Percentiles rank a stretch among this genome's conserved stretches.
These are phyloP conservation scores for Acanthosoma haemorrhoidale DNA, from an alignment of 2,888 invertebrate species.

Conservation along the genomic window DNA sequence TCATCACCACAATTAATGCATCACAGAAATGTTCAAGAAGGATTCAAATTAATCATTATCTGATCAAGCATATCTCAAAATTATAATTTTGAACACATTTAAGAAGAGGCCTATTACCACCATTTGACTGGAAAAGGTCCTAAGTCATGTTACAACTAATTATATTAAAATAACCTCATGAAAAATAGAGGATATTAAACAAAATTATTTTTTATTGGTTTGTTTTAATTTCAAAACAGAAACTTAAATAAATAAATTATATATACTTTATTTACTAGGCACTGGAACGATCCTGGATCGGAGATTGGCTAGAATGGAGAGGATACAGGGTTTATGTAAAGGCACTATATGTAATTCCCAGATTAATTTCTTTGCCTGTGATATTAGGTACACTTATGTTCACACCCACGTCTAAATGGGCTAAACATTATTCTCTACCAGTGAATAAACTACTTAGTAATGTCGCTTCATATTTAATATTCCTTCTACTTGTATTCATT, in stretches of 20 bases:
- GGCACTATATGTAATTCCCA: slow-evolving; percentile 45
- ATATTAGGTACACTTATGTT: slow-evolving; percentile 49
- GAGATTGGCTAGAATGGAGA: slow-evolving; percentile 57
- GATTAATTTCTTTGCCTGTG: slow-evolving; percentile 49
- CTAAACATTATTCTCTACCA: slow-evolving; percentile 57
- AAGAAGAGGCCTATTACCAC: too few relatives aligned
- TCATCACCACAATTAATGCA: too few relatives aligned
- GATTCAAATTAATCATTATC: too few relatives aligned
- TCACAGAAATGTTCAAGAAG: too few relatives aligned
- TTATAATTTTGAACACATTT: too few relatives aligned
- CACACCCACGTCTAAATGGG: slow-evolving; percentile 49
- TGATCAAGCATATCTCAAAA: too few relatives aligned
- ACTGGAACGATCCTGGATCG: slow-evolving; percentile 62
- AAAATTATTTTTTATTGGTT: too few relatives aligned
- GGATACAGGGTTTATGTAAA: slow-evolving; percentile 49
- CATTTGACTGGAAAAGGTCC: too few relatives aligned
- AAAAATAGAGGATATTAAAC: too few relatives aligned
- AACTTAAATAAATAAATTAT: not conserved
- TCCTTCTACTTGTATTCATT: slow-evolving; percentile 57
- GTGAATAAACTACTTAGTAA: slow-evolving; percentile 67
- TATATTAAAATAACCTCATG: too few relatives aligned
- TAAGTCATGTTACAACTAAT: too few relatives aligned
- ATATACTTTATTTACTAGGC: slow-evolving; percentile 43
- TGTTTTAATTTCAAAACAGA: too few relatives aligned
- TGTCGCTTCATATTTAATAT: slow-evolving; percentile 60